phyloP scores from a whole-genome alignment of 2,113 vertebrate genomes.

The Uropsilus gracilis region DNA sequence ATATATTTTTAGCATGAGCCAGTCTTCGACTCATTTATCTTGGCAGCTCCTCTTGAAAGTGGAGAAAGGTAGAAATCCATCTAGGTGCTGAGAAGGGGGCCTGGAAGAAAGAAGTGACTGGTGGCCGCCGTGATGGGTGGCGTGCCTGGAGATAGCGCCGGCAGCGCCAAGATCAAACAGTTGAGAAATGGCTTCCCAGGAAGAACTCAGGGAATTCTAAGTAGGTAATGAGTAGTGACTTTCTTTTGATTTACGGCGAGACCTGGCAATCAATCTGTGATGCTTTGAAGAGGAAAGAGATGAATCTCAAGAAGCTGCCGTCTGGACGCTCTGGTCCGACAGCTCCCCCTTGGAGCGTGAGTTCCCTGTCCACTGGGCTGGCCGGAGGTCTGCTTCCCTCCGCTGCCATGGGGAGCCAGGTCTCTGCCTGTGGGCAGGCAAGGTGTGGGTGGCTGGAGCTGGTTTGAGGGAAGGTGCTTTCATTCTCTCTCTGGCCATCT shows the following conservation, averaged over 20 bases:
- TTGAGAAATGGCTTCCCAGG: conserved; percentile 85
- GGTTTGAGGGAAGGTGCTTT: neutral
- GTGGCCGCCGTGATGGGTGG: conserved; percentile 70
- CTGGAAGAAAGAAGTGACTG: conserved; percentile 47
- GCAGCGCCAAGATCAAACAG: conserved; percentile 91
- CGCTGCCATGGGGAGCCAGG: neutral
- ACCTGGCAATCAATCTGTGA: conserved; percentile 83
- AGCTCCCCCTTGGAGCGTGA: neutral
- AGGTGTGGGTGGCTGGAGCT: neutral
- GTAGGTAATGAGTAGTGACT: conserved; percentile 89
- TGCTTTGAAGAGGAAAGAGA: conserved; percentile 83
- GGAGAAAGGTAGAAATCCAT: conserved; percentile 77
- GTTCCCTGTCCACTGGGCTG: neutral
- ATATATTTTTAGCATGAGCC: neutral
- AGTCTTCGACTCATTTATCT: conserved; percentile 74
- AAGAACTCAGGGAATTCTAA: conserved; percentile 85
- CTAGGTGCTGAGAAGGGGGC: conserved; percentile 63
- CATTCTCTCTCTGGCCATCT: fast-evolving
- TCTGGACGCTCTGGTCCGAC: conserved; percentile 73
- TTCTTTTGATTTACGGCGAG: conserved; percentile 88
- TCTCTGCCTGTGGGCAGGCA: neutral
- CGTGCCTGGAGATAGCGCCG: conserved; percentile 82
- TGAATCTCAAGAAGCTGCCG: conserved; percentile 74
- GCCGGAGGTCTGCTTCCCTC: neutral
- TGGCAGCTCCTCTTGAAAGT: conserved; percentile 71